Evolutionary conservation across 2,888 invertebrate genomes (phyloP), one percentile per base, ranked within the genome.

Genomic region (Drosophila paranaensis): DNA sequence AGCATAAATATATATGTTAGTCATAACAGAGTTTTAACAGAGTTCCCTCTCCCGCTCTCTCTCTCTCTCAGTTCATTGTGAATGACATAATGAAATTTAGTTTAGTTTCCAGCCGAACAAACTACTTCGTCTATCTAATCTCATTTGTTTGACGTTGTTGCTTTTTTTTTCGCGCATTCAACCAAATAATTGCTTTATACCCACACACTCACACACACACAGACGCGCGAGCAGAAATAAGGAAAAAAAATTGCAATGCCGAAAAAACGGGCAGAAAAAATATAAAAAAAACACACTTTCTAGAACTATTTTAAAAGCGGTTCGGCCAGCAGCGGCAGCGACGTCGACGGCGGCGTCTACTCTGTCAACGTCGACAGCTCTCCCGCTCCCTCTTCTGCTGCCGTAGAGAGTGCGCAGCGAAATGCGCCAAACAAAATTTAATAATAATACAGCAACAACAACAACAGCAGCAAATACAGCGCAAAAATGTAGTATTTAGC

Each of bases 381-480:
- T 14, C 45, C 39, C 57, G 2, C 27, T 53, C 43, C n/a, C 33
- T 25, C 40, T n/a, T 51, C 37, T 11, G n/a, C 30, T 25, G 20
- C 60, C 46, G 16, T 37, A 43, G 62, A 48, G 62, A 61, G 74
- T 56, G 77, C 64, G 60, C 53, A 56, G 82, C 82, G 71, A 85
- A 85, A 80, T 87, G 81, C 89, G 81, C 60, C 84, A 86, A 88
- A 83, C 83, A 88, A 78, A 83, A 84, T 84, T 86, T 84, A 88
- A 84, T 84, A 84, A 86, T 86, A 84, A 83, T 84, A 81, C 78
- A 64, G 56, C 55, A 65, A 74, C 57, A 79, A 43, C 54, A 72
- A 65, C 33, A 48, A 42, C 16, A 42, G 9, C 39, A 14, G 10
- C 40, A 20, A 50, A 62, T 55, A 70, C 60, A 76, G 45, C 63